These are phyloP conservation scores for Globodera rostochiensis DNA, from an alignment of 1,140 invertebrate genomes.

Conservation along the genomic window DNA sequence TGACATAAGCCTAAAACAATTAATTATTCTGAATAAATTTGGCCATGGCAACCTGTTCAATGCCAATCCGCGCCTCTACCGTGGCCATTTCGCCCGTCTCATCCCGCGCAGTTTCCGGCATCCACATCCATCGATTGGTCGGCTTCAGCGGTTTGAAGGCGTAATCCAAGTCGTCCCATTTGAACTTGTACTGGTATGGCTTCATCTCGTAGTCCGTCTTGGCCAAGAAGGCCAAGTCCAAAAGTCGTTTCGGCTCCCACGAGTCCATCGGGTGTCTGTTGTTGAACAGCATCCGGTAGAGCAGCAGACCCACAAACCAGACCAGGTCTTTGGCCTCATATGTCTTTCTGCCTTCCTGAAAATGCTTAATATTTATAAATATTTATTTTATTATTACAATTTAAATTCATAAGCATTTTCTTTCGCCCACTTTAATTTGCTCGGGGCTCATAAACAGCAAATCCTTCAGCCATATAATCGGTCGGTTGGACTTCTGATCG, in stretches of 20 bases:
- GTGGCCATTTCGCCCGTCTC: neutral
- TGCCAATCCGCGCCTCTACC: neutral
- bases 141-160: neutral
- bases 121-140: neutral
- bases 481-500: neutral
- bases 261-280: neutral
- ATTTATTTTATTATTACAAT: neutral
- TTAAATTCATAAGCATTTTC: neutral
- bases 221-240: neutral
- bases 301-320: neutral
- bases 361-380: neutral
- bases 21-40: neutral
- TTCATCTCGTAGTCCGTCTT: neutral
- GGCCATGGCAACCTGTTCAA: neutral
- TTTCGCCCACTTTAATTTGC: neutral
- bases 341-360: neutral
- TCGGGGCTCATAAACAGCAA: neutral
- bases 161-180: neutral
- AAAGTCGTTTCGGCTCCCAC: neutral
- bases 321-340: neutral
- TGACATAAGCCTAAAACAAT: neutral
- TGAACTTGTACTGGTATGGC: neutral
- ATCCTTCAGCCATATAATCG: neutral
- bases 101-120: neutral
- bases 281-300: neutral